Percentiles rank a stretch among this genome's conserved stretches.
These are phyloP conservation scores for Cerceris rybyensis DNA, from an alignment of 2,888 invertebrate genomes.

Conservation along the genomic window DNA sequence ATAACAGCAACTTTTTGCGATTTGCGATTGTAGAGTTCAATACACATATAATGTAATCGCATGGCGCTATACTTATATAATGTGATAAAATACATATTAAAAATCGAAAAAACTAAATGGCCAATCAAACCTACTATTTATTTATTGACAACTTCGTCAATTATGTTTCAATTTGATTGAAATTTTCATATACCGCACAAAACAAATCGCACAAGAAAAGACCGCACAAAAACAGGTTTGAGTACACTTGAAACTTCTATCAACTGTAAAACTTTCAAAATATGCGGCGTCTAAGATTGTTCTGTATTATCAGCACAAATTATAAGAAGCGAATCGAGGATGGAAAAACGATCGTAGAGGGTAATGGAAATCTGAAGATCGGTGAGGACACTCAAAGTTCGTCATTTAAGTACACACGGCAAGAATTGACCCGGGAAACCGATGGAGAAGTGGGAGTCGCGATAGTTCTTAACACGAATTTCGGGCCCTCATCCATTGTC, in stretches of 20 bases:
- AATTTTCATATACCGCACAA: too few species aligned
- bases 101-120: too few species aligned
- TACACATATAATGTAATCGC: too few species aligned
- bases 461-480: constrained; percentile 86
- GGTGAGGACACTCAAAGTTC: constrained; percentile 87
- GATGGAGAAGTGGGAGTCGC: constrained; percentile 88
- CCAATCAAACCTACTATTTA: too few species aligned
- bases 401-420: constrained; percentile 89
- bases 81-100: too few species aligned
- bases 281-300: constrained; percentile 36
- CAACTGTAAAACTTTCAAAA: not conserved
- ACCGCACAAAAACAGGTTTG: too few species aligned
- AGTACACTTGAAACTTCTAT: not conserved
- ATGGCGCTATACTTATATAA: too few species aligned
- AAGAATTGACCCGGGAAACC: constrained; percentile 84
- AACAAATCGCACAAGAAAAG: too few species aligned
- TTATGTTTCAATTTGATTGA: too few species aligned
- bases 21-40: too few species aligned
- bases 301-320: constrained; percentile 83
- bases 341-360: constrained; percentile 88
- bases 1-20: too few species aligned
- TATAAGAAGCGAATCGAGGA: constrained; percentile 86
- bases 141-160: too few species aligned
- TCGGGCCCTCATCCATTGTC: constrained; percentile 88
- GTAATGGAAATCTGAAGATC: constrained; percentile 88